Conservation (phyloP, 2,113 vertebrate species). For the Xiphophorus couchianus region DNA sequence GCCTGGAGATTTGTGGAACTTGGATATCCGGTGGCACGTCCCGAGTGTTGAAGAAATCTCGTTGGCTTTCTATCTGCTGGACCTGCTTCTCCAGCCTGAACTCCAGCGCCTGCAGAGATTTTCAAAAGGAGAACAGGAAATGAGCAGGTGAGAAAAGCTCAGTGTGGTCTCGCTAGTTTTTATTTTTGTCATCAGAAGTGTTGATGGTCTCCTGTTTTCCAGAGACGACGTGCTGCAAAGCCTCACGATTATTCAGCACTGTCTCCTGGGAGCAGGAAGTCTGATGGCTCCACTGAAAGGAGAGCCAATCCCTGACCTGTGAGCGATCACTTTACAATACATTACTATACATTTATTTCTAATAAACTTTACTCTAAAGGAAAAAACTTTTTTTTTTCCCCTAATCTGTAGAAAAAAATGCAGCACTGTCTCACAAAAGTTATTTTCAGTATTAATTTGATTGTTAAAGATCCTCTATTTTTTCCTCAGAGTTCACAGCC, state of each 20-base stretch:
- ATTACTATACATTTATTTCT: too few species aligned
- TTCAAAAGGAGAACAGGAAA: conserved; percentile 87
- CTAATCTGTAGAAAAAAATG: not conserved
- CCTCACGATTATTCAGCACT: conserved; percentile 93
- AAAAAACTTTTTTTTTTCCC: not conserved
- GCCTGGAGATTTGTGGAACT: conserved; percentile 93
- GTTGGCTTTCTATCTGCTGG: conserved; percentile 90
- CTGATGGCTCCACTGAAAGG: conserved; percentile 91
- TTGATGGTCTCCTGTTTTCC: conserved; percentile 19
- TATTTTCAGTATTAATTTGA: not conserved
- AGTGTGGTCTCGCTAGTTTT: not conserved
- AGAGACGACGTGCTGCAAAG: conserved; percentile 97
- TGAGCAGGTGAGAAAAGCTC: conserved; percentile 84
- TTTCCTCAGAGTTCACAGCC: conserved; percentile 86
- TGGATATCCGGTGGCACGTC: conserved; percentile 96
- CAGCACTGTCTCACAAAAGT: not conserved
- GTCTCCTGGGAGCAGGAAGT: conserved; percentile 93
- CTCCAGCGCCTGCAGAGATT: conserved; percentile 87
- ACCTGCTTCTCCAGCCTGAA: conserved; percentile 93
- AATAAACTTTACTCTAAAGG: not conserved
- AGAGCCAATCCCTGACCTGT: conserved; percentile 90
- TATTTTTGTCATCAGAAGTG: not conserved
- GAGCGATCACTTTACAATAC: conserved; percentile 58
- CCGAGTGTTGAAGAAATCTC: conserved; percentile 87
- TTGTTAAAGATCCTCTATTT: not conserved